Conservation (phyloP, 1,140 invertebrate genomes). For the Theocolax elegans region DNA sequence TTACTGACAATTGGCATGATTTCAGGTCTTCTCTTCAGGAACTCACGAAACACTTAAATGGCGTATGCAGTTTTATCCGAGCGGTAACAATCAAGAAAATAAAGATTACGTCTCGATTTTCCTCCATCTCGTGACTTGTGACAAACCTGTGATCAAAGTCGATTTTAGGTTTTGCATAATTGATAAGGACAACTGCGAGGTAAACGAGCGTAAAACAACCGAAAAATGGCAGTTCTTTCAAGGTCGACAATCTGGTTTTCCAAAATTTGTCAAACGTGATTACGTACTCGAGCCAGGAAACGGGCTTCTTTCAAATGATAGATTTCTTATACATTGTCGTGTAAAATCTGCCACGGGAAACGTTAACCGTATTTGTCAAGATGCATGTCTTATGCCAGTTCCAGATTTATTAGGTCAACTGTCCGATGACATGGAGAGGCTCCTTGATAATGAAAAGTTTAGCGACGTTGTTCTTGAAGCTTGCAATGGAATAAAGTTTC, state of each 20-base stretch:
- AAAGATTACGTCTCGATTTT: constrained; percentile 18
- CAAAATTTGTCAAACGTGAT: background rate
- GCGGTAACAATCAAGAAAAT: constrained; percentile 13
- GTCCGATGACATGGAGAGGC: background rate
- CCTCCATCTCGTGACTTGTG: constrained; percentile 12
- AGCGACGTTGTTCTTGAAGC: background rate
- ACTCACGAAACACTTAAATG: background rate
- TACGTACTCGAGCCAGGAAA: background rate
- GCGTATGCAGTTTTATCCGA: constrained; percentile 17
- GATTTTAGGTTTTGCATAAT: constrained; percentile 9
- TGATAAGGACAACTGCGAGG: constrained; percentile 6
- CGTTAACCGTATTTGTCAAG: background rate
- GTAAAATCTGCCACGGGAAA: background rate
- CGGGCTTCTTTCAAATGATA: background rate
- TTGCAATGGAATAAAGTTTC: background rate
- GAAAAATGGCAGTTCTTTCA: constrained; percentile 22
- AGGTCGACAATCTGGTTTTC: constrained; percentile 2
- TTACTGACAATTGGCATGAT: too few species aligned
- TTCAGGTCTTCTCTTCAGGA: background rate
- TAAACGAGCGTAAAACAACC: constrained; percentile 17
- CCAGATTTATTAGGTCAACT: background rate
- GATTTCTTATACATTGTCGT: background rate
- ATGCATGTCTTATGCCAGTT: background rate
- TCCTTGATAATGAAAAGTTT: background rate
- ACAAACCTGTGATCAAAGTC: constrained; percentile 8